Percentiles rank a stretch among this genome's conserved stretches.
These are phyloP conservation scores for Poeciliopsis presidionis DNA, from an alignment of 2,797 vertebrate species.

Conservation along the genomic window DNA sequence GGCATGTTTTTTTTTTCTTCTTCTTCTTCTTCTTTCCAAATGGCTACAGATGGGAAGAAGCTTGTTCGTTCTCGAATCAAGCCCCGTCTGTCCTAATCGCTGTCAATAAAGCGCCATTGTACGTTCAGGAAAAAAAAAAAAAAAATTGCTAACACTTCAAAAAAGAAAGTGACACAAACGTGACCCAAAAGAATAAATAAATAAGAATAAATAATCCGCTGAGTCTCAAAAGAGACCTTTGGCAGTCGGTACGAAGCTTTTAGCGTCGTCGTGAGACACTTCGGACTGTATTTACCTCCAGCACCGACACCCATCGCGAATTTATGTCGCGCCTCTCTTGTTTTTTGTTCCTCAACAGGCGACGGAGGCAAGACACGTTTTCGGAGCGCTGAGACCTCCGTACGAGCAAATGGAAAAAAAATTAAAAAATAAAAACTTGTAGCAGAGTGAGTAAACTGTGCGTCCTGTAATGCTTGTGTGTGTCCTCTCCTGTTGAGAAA, in stretches of 20 bases:
- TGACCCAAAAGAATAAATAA: constrained; percentile 72
- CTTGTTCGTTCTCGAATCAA: constrained; percentile 22
- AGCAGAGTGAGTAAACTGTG: constrained; percentile 9
- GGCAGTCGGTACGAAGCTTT: constrained; percentile 54
- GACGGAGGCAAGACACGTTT: constrained; percentile 17
- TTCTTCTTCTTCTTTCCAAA: constrained; percentile 8
- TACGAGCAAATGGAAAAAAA: constrained; percentile 22
- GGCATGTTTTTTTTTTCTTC: not conserved
- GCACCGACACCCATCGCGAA: constrained; percentile 44
- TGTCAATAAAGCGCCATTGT: constrained; percentile 49
- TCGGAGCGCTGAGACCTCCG: constrained; percentile 21
- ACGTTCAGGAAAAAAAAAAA: constrained; percentile 34
- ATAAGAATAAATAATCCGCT: constrained; percentile 77
- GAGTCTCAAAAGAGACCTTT: constrained; percentile 50
- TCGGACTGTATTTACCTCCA: constrained; percentile 38
- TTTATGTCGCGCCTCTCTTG: constrained; percentile 40
- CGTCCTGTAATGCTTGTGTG: constrained; percentile 8
- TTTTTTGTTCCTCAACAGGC: constrained; percentile 2
- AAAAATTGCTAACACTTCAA: constrained; percentile 33
- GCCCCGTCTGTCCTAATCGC: constrained; percentile 52
- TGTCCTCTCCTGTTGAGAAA: constrained; percentile 16
- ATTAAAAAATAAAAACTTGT: not conserved
- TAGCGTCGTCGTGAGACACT: constrained; percentile 36
- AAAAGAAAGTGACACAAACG: constrained; percentile 31
- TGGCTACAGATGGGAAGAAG: constrained; percentile 11